Conservation (phyloP, 1,140 invertebrate genomes). For the Lasioglossum albipes region DNA sequence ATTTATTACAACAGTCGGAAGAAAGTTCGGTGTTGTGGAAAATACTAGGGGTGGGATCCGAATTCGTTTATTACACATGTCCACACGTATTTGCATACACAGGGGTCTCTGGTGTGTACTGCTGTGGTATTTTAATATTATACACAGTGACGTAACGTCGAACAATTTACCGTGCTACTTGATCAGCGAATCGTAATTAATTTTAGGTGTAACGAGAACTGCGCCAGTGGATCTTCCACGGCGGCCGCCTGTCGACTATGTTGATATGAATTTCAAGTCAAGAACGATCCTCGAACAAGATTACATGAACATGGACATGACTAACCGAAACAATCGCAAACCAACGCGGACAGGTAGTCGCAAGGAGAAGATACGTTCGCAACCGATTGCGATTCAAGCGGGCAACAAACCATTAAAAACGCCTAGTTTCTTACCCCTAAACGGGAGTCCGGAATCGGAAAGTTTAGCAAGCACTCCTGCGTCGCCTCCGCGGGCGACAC, state of each 20-base stretch:
- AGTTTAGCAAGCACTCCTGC: slow-evolving; percentile 77
- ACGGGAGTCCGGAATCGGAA: slow-evolving; percentile 74
- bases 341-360: slow-evolving; percentile 66
- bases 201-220: slow-evolving; percentile 72
- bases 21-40: too few species aligned
- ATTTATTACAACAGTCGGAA: too few species aligned
- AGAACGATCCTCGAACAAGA: slow-evolving; percentile 74
- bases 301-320: slow-evolving; percentile 78
- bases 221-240: slow-evolving; percentile 77
- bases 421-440: slow-evolving; percentile 75
- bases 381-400: slow-evolving; percentile 82
- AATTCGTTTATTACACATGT: too few species aligned
- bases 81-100: too few species aligned
- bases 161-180: too few species aligned
- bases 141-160: too few species aligned
- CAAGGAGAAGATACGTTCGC: slow-evolving; percentile 79
- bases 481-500: slow-evolving; percentile 79
- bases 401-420: slow-evolving; percentile 75
- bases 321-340: slow-evolving; percentile 59
- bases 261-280: slow-evolving; percentile 82
- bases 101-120: too few species aligned
- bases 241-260: slow-evolving; percentile 82
- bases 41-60: too few species aligned
- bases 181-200: neutral
- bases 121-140: too few species aligned